Evolutionary conservation across 2,113 vertebrate species (phyloP).

Genomic region (Sterrhoptilus dennistouni): DNA sequence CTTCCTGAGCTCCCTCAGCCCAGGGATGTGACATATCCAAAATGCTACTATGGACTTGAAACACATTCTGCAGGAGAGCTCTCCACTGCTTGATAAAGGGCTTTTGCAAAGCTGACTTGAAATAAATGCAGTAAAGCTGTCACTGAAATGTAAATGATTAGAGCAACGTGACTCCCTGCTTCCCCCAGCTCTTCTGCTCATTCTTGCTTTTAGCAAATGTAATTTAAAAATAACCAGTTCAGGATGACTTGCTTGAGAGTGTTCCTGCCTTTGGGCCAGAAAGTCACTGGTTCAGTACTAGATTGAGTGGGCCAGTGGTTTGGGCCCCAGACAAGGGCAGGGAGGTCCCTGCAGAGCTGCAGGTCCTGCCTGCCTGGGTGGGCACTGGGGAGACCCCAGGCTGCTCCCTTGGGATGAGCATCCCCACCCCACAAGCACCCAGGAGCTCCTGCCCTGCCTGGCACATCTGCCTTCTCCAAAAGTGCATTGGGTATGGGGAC

Average conservation of each 20-base stretch:
- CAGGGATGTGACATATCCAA: accelerated
- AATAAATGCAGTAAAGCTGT: conserved; percentile 23
- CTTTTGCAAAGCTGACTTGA: conserved; percentile 25
- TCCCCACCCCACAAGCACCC: neutral
- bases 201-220: neutral
- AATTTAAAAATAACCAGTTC: neutral
- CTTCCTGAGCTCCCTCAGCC: accelerated
- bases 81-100: neutral
- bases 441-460: neutral
- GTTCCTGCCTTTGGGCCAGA: neutral
- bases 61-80: neutral
- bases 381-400: neutral
- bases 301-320: neutral
- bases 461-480: neutral
- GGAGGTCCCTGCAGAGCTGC: neutral
- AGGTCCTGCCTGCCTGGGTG: neutral
- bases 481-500: neutral
- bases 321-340: neutral
- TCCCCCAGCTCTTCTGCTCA: neutral
- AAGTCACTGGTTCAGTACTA: neutral
- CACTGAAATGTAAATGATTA: conserved; percentile 11
- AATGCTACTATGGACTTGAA: neutral
- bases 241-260: neutral
- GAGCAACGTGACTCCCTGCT: neutral
- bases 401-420: neutral